Conservation (phyloP, 1,140 invertebrate species). For the Drosophila sechellia region DNA sequence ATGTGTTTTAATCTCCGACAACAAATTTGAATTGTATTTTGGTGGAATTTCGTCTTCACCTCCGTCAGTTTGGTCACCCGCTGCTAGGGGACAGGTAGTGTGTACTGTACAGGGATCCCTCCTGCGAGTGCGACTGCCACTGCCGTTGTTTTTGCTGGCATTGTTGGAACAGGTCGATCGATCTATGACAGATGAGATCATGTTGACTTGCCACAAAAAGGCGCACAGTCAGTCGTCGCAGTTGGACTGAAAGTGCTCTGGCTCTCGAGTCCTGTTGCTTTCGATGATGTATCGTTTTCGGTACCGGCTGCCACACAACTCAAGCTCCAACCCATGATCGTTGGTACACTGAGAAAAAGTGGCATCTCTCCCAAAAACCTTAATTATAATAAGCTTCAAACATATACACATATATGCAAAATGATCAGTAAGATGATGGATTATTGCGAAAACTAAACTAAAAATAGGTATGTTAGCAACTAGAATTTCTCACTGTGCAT, state of each 20-base stretch:
- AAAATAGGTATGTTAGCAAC: no score
- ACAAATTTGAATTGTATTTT: slow-evolving; percentile 79
- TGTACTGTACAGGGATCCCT: slow-evolving; percentile 31
- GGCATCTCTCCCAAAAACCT: accelerated
- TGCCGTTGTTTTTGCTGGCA: slow-evolving; percentile 36
- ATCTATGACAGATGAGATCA: slow-evolving; percentile 83
- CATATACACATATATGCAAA: background rate
- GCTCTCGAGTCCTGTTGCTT: slow-evolving; percentile 72
- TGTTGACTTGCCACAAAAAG: slow-evolving; percentile 81
- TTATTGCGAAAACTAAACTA: no score
- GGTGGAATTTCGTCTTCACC: slow-evolving; percentile 41
- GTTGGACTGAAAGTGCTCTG: slow-evolving; percentile 8
- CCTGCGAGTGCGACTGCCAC: slow-evolving; percentile 48
- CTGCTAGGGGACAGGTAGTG: slow-evolving; percentile 59
- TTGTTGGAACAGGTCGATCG: slow-evolving; percentile 81
- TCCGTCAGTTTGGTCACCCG: slow-evolving; percentile 49
- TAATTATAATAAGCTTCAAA: no score
- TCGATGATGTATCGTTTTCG: slow-evolving; percentile 79
- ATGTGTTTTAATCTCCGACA: slow-evolving; percentile 81
- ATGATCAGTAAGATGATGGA: no score
- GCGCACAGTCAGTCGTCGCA: slow-evolving; percentile 38
- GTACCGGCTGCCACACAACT: slow-evolving; percentile 35
- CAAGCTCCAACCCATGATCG: slow-evolving; percentile 22
- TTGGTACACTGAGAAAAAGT: slow-evolving; percentile 1
- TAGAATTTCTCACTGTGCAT: background rate